Evolutionary conservation across 2,113 vertebrate species (phyloP), one percentile per base, ranked within the genome.

Genomic region (Larimichthys polyactis): DNA sequence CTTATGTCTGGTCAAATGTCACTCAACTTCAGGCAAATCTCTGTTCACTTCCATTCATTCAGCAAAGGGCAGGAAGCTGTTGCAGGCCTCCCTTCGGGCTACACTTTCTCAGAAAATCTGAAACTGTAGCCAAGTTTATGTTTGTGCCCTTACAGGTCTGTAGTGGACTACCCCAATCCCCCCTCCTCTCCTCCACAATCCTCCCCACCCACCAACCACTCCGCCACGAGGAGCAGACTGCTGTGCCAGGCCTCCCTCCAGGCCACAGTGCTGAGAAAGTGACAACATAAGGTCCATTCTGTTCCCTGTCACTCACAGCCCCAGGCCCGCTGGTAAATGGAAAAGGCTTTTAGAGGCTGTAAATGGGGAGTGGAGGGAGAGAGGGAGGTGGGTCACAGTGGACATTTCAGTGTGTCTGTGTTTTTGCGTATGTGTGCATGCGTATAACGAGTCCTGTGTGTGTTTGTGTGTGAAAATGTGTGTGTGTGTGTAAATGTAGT

Each of bases 251-350:
- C 88, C 89, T 93, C 92, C 93, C 92, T 92, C 71, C 78, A 93
- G 92, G 91, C 93, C 87, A 91, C 87, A 66, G 81, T 10, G 55
- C 89, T 88, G 88, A 75, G 84, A 91, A 88, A 91, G 91, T 93
- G 93, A 94, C 92, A 94, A 93, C 93, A 94, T 92, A 93, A 92
- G 92, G 92, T 91, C 90, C 91, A 94, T 94, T 94, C 92, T 94
- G 93, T 92, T 93, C 90, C 88, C 90, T 93, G 93, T 94, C 93
- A 94, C 90, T 94, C 93, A 90, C 88, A 91, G 90, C 93, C 93
- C 82, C 88, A 78, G 88, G 89, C 93, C 90, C 83, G 83, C 87
- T 88, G 93, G 75, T 92, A 92, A 92, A 94, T 91, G 89, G 89
- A 94, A 93, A 90, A 92, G 89, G 91, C 93, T 94, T 94, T 94